These are phyloP conservation scores for Trididemnum nubilum DNA, from an alignment of 23 tunicate genomes.

Conservation along the genomic window DNA sequence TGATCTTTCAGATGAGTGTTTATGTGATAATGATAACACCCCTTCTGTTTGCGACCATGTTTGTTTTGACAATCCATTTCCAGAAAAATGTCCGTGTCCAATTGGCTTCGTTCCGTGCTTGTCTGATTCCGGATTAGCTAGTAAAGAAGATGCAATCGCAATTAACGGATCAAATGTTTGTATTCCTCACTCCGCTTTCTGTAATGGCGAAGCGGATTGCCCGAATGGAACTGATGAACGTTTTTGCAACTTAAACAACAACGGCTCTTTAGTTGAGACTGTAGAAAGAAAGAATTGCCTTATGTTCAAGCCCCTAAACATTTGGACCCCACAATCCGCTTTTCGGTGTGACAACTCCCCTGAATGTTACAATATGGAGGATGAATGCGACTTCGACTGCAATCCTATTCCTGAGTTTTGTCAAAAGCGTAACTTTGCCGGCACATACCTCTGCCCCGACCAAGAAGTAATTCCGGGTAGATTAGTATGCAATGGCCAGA, in stretches of 20 bases:
- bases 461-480: constrained; percentile 42
- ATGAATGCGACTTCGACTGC: constrained; percentile 62
- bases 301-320: constrained; percentile 17
- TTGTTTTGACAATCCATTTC: constrained; percentile 19
- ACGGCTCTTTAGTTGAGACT: background rate
- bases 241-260: background rate
- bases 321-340: constrained; percentile 53
- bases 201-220: constrained; percentile 16
- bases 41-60: constrained; percentile 29
- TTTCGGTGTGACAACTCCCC: constrained; percentile 64
- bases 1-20: constrained; percentile 84
- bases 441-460: constrained; percentile 53
- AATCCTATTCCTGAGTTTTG: constrained; percentile 47
- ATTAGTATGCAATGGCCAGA: constrained; percentile 63
- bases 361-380: constrained; percentile 76
- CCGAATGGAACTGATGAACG: constrained; percentile 17
- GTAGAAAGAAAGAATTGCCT: background rate
- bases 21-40: constrained; percentile 42
- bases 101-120: constrained; percentile 60
- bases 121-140: background rate
- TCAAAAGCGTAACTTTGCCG: constrained; percentile 23
- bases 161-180: background rate
- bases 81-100: constrained; percentile 30
- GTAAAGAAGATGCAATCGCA: background rate
- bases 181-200: constrained; percentile 4